Evolutionary conservation across 1,140 invertebrate genomes (phyloP), one percentile per base, ranked within the genome.

Genomic region (Araneus ventricosus): DNA sequence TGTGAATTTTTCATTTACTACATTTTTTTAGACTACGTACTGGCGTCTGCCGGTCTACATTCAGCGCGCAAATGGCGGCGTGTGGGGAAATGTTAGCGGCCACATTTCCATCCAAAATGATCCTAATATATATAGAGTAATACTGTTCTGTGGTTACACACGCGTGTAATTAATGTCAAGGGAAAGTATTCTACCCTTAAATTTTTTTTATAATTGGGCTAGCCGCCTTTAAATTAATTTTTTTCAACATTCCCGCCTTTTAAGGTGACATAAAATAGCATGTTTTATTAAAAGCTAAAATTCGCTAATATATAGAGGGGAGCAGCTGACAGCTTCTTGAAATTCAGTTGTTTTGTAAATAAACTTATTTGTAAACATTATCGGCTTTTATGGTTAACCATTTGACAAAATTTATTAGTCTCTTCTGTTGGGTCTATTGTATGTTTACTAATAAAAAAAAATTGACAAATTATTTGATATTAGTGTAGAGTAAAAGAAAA

Each of bases 31-130:
- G 30, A 1, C 10, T 17, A 34, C 24, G 24, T 30, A 89, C 39
- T 89, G 52, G 88, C 88, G 88, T 89, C 88, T 39, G 88, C 88
- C 88, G 88, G 88, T 57, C 88, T 59, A 14, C 20, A 0, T 8
- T 37, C 27, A 37, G 37, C 67, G n/a, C 24, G 67, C 88, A 89
- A 89, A 89, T 89, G 88, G 88, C 88, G 88, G 88, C 88, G 67
- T 52, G 67, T 79, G 17, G 24, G 37, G n/a, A 22, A 86, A 22
- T 86, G n/a, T 52, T 7, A 86, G 84, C 20, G 20, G 20, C 30
- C 37, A 27, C 27, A 91, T 67, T 91, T 91, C 24, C 61, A 85
- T 82, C 80, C 37, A 39, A 37, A 61, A 27, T 91, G n/a, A 84
- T 91, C 59, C 70, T 8, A 22, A 84, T 27, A n/a, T 45, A n/a